These are phyloP conservation scores for Euplexia lucipara DNA, from an alignment of 2,888 invertebrate species.

Conservation along the genomic window DNA sequence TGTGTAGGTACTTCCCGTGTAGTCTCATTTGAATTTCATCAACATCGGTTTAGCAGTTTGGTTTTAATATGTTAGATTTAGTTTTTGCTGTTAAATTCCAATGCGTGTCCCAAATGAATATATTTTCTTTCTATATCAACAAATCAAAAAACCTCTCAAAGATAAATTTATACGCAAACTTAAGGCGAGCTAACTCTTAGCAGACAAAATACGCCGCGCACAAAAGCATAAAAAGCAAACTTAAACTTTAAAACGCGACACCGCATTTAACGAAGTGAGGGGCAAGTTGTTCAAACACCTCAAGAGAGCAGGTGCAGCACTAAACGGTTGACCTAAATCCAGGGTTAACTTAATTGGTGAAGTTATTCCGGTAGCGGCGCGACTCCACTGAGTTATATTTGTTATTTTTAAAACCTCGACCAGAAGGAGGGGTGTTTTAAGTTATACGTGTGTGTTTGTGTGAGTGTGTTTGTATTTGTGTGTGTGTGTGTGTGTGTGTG, in stretches of 20 bases:
- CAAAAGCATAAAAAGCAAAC: constrained; percentile 15
- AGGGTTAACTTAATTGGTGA: constrained; percentile 65
- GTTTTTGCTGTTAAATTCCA: too few relatives aligned
- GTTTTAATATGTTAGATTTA: too few relatives aligned
- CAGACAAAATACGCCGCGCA: background rate
- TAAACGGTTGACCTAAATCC: constrained; percentile 66
- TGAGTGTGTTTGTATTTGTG: too few relatives aligned
- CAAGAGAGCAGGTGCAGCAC: constrained; percentile 48
- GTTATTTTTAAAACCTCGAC: constrained; percentile 46
- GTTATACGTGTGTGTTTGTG: too few relatives aligned
- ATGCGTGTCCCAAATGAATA: too few relatives aligned
- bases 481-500: too few relatives aligned
- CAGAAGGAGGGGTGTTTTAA: too few relatives aligned
- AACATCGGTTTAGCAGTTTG: too few relatives aligned
- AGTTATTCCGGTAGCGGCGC: constrained; percentile 55
- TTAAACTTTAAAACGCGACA: constrained; percentile 37
- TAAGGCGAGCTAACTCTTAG: background rate
- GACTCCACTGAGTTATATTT: constrained; percentile 18
- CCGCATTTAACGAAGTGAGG: constrained; percentile 55
- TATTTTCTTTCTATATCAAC: too few relatives aligned
- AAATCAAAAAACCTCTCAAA: background rate
- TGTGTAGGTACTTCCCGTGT: too few relatives aligned
- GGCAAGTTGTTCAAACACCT: constrained; percentile 40
- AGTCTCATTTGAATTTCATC: too few relatives aligned
- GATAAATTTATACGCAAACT: too few relatives aligned